Evolutionary conservation across 2,888 invertebrate genomes (phyloP).

Genomic region (Ennomos quercinarius): DNA sequence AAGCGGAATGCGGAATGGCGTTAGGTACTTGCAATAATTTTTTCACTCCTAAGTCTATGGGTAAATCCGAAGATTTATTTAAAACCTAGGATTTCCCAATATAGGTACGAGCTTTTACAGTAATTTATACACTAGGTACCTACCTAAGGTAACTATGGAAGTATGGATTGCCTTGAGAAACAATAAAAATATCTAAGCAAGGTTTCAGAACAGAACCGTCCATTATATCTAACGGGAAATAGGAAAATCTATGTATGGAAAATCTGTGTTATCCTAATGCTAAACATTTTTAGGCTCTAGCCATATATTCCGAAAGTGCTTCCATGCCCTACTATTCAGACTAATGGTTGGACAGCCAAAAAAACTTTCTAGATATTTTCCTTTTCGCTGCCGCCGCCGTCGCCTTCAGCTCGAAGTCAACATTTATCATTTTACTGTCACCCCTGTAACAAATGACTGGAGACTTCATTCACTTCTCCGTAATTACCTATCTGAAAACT

Average conservation of each 20-base stretch:
- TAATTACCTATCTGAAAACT: conserved; percentile 41
- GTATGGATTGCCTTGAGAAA: too few relatives aligned
- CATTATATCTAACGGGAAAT: too few relatives aligned
- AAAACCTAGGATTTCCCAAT: too few relatives aligned
- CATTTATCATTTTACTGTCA: conserved; percentile 49
- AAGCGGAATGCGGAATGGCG: too few relatives aligned
- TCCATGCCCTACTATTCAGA: conserved; percentile 20
- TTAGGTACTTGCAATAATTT: too few relatives aligned
- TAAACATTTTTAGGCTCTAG: conserved; percentile 17
- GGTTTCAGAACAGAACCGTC: too few relatives aligned
- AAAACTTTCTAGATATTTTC: conserved; percentile 39
- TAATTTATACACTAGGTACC: too few relatives aligned
- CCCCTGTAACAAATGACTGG: conserved; percentile 43
- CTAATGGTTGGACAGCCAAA: conserved; percentile 43
- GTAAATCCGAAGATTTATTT: too few relatives aligned
- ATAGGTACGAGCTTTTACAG: too few relatives aligned
- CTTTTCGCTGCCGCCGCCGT: conserved; percentile 29
- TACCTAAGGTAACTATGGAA: too few relatives aligned
- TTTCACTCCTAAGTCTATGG: too few relatives aligned
- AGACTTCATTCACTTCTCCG: conserved; percentile 40
- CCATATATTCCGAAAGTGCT: conserved; percentile 24
- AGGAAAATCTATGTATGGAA: conserved; percentile 5
- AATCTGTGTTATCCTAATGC: conserved; percentile 19
- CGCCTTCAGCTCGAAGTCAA: conserved; percentile 39
- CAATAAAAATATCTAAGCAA: too few relatives aligned